Evolutionary conservation across 2,113 vertebrate species (phyloP), one percentile per base, ranked within the genome.

Genomic region (Puma concolor): DNA sequence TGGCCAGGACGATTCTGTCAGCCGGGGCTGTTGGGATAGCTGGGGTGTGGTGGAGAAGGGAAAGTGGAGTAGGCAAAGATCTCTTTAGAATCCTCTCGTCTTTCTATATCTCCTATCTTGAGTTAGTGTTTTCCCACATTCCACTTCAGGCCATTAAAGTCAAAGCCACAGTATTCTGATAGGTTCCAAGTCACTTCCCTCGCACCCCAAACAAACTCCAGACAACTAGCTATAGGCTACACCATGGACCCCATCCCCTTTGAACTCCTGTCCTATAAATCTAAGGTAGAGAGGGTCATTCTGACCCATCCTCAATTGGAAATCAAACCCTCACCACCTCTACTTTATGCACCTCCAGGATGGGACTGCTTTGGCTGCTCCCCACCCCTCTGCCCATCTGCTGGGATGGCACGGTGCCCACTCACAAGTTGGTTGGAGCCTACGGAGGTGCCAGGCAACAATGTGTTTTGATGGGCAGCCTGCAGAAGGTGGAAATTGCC

Each of bases 381-480:
- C 96, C 92, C 84, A 41, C 85, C 91, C 98, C 96, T 97, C 66
- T 98, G 96, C 95, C 99, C 99, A 99, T 99, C 99, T 99, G 99
- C 98, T 98, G 95, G 6, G 94, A 98, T 99, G 99, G 99, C 99
- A 96, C 2, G 0, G 92, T 97, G 98, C 99, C 99, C 48, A 81
- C 98, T 98, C 98, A 97, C 98, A 98, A 98, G 99, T 98, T 99
- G 98, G 98, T 98, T 98, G 98, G 98, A 97, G 88, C 88, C 97
- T 98, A 98, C 94, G 98, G 98, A 99, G 98, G 98, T 99, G 98
- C 98, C 98, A 99, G 98, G 98, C 98, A 98, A 98, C 99, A 99
- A 98, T 98, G 98, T 82, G 96, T 98, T 98, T 98, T 99, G 98
- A 99, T 98, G 98, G 99, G 98, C 98, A 99, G 98, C 71, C 98